Base-by-base conservation (phyloP, 1,140 invertebrate genomes). In the Drosophila biarmipes region DNA sequence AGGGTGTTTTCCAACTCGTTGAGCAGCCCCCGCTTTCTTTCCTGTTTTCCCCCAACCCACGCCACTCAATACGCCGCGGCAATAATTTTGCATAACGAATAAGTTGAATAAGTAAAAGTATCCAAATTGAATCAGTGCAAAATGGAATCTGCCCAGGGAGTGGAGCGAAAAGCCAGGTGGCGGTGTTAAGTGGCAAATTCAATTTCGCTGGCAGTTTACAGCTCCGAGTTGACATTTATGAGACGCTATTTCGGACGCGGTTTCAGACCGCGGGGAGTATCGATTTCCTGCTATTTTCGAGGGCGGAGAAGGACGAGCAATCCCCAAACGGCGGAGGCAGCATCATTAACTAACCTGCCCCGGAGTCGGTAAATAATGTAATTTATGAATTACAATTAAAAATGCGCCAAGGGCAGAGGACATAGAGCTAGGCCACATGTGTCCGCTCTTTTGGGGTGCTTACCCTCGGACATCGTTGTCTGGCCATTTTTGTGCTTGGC, bases 1-100 rank as follows among this genome's bases (percentile, higher is more conserved):
- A 62, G 49, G 79, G 79, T 79, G 35, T 87, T 87, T 87, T 87
- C 84, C 79, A 87, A 73, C 79, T 90, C 75, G 84, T 84, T 87
- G 84, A 89, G 35, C 82, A 78, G 72, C 56, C 52, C 55, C 69
- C 34, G 43, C 24, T 38, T 59, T 57, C 42, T 7, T 24, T 21
- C n/a, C 38, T 29, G 29, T 24, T 12, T 27, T 17, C 38, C 38
- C 43, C 38, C 31, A 34, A 17, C 55, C 71, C 35, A 53, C 42
- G 48, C 46, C 12, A 45, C 61, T 68, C 58, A 73, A 72, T 75
- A 35, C 55, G 56, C 52, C 53, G 57, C 29, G 79, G 76, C 80
- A 84, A 87, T 87, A 89, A 84, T 89, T 84, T 89, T 89, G 76
- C 79, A 89, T 87, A 87, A 77, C 59, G 57, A 74, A 86, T 78